Conservation (phyloP, 2,113 vertebrate species). For the Anguilla japonica region DNA sequence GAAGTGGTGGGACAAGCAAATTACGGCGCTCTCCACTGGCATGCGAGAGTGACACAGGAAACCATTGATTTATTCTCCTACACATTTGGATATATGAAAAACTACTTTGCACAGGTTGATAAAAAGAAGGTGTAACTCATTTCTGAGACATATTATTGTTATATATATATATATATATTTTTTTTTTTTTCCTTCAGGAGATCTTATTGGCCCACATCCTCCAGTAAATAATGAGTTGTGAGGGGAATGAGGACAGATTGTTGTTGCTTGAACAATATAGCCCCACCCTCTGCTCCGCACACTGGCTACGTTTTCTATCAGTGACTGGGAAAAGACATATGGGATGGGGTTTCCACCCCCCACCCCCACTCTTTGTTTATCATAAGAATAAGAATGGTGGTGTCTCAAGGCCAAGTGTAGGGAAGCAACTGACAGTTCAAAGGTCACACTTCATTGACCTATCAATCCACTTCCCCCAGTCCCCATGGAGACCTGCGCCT, state of each 20-base stretch:
- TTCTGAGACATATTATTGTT: neutral
- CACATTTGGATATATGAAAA: neutral
- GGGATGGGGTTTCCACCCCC: neutral
- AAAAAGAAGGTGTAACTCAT: neutral
- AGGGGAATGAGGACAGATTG: neutral
- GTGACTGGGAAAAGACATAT: slow-evolving; percentile 12
- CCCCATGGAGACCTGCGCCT: neutral
- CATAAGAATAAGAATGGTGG: slow-evolving; percentile 9
- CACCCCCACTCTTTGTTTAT: neutral
- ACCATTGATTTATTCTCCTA: neutral
- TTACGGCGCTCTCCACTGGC: neutral
- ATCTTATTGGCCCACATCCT: neutral
- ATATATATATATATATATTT: neutral
- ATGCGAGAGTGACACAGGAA: neutral
- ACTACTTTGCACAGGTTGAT: neutral
- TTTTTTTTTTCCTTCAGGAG: neutral
- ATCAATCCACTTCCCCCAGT: neutral
- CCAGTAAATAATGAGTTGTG: neutral
- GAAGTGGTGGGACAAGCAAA: neutral
- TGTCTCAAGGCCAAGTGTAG: slow-evolving; percentile 22
- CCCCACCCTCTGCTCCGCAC: neutral
- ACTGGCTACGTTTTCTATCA: neutral
- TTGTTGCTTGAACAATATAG: neutral
- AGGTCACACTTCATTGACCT: slow-evolving; percentile 15
- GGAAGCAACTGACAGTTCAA: slow-evolving; percentile 19